Evolutionary conservation across 1,140 invertebrate genomes (phyloP), one percentile per base, ranked within the genome.

Genomic region (Drosophila kikkawai): DNA sequence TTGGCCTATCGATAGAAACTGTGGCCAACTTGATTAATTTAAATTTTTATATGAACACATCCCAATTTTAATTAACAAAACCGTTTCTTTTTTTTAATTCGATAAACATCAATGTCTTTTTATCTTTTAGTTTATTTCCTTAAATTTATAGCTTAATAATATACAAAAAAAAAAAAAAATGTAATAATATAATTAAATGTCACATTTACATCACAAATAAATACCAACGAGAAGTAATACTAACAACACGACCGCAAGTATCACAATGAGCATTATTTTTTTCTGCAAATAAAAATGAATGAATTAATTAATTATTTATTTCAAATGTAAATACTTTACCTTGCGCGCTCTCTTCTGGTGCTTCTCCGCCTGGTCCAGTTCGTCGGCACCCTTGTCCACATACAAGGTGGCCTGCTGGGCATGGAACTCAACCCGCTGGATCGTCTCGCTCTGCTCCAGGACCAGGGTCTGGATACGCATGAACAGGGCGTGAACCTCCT

Each of bases 391-490:
- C 57, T 93, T 93, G 51, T 92, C 92, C 19, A 91, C 82, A 39
- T 79, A 80, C 0, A 86, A 61, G 7, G 92, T 80, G 7, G 92
- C 92, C 55, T 92, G 88, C 55, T 93, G 91, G 13, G 92, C 92
- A 76, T 92, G 91, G 47, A 91, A 93, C 75, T 93, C 92, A 7
- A 93, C 91, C 13, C 91, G 61, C 48, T 92, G 86, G 74, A 93
- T 92, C 41, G 79, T 80, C 56, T 93, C 91, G 65, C 87, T 93
- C 75, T 93, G 92, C 61, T 93, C 91, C 45, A 92, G 74, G 19
- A 93, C 92, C n/a, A 93, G 58, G 1, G 84, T 92, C 65, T 93
- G 92, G 42, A 93, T 92, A 37, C 91, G 80, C 75, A 93, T 74
- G 45, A 93, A 93, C 17, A 93, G 71, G 3, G 91, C 91, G 51